Base-by-base conservation (phyloP, 2,888 invertebrate genomes). In the Drosophila differens region DNA sequence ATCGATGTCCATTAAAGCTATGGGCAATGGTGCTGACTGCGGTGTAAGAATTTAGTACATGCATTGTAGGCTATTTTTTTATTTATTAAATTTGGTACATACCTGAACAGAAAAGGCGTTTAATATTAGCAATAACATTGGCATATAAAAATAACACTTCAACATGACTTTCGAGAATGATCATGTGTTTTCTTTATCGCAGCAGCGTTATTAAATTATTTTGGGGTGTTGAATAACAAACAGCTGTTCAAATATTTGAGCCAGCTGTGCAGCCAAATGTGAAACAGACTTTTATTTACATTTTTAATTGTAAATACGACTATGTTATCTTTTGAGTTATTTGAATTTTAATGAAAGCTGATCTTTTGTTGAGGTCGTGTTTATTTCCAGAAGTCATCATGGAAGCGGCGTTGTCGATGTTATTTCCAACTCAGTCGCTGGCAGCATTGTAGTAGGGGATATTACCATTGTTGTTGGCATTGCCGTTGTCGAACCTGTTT, bases 241-340 rank as follows among this genome's bases (percentile, higher is more conserved):
- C 89, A 76, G 54, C 68, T 85, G 88, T 1, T 22, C 30, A 87
- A 84, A 87, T 69, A 84, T 54, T 55, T 28, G 32, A 53, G 49
- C 6, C 53, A 63, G 32, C 37, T 78, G 54, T 9, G 32, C 12
- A 55, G 37, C 12, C 25, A 30, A 25, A 47, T 33, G 25, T 22
- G 19, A 10, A 22, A 49, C 22, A 58, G 32, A 30, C 44, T 25
- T 32, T 33, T 47, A 55, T 61, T n/a, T n/a, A 28, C 28, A 7
- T 39, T n/a, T 35, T 6, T n/a, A 39, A 37, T 39, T 41, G 52
- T 44, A 60, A 63, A 62, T 41, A 41, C 25, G 30, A 49, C 4
- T 25, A n/a, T 54, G 12, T 12, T 58, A 4, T 28, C 9, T 28
- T 25, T 30, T n/a, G 22, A 14, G 22, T 37, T 30, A 22, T n/a